Base-by-base conservation (phyloP, 2,797 vertebrate species). In the Lagorchestes hirsutus region DNA sequence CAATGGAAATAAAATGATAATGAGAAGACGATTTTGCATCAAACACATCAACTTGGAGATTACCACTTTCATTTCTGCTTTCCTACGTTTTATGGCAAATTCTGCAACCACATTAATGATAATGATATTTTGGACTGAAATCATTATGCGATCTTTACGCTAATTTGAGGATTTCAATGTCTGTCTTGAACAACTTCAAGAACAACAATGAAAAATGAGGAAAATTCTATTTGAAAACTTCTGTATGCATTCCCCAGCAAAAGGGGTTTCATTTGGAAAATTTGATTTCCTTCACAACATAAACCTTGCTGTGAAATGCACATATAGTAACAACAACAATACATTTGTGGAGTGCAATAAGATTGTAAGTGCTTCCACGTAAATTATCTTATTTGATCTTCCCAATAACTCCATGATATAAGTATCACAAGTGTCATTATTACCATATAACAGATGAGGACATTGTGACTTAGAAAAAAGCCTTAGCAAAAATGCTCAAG, bases 21-120 rank as follows among this genome's bases (percentile, higher is more conserved):
- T 82, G 92, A 97, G 97, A 97, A 97, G 97, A 97, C 0, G 94
- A 94, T 94, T 97, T 97, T 94, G 94, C 54, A 97, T 97, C 52
- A 57, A 59, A 97, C 34, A 95, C 90, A 67, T 95, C 94, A 96
- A 95, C 92, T 94, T 98, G 95, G 62, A 12, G 1, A 98, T 95
- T 90, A 96, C 92, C 93, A 98, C 95, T 96, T 97, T 95, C 95
- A 98, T 97, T 97, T 97, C 94, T 94, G 96, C 95, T 95, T 97
- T 97, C 55, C 29, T 90, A 55, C 24, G 96, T 97, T 96, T 97
- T 96, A 97, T 31, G 95, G 93, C 93, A 97, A 98, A 97, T 97
- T 97, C 97, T 97, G 95, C 95, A 95, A 93, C 91, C 97, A 94
- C 92, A 95, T 97, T 98, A 97, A 98, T 97, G 57, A 96, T 95